A percentile compares a stretch with the other conserved stretches of the same genome.
Evolutionary conservation across 2,797 vertebrate genomes (phyloP).

Genomic region (Falco rusticolus): DNA sequence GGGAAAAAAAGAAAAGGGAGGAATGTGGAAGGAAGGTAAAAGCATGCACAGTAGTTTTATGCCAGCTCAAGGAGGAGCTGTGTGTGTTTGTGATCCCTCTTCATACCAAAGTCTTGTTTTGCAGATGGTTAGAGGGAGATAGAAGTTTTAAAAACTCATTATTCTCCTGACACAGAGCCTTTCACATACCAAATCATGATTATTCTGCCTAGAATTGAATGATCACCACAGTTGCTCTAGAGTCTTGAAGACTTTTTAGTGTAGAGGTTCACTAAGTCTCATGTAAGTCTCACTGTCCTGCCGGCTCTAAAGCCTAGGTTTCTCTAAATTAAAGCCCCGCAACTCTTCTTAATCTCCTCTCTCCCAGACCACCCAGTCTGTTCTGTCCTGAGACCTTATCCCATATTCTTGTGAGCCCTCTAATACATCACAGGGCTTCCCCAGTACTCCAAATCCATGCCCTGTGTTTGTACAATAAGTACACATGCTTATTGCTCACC

Average conservation of each 20-base stretch:
- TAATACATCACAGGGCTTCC: not conserved
- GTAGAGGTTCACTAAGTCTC: not conserved
- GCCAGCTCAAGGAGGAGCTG: not conserved
- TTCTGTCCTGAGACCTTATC: not conserved
- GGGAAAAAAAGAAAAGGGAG: not conserved
- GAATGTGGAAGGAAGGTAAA: not conserved
- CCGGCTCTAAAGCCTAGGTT: not conserved
- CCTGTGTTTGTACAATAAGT: not conserved
- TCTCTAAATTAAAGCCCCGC: not conserved
- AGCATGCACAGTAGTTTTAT: not conserved
- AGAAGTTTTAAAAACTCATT: not conserved
- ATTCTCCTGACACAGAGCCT: not conserved
- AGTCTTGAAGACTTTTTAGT: not conserved
- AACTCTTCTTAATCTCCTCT: not conserved
- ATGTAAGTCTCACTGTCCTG: not conserved
- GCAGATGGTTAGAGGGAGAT: not conserved
- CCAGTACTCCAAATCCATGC: not conserved
- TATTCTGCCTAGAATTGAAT: not conserved
- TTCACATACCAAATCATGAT: not conserved
- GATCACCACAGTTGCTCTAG: not conserved
- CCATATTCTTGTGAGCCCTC: not conserved
- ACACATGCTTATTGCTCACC: not conserved
- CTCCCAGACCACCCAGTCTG: not conserved
- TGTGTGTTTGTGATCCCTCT: not conserved
- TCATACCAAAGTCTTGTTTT: not conserved